Evolutionary conservation across 64 coral and sea anemone species (phyloP), one percentile per base, ranked within the genome.

Genomic region (Actinia tenebrosa): DNA sequence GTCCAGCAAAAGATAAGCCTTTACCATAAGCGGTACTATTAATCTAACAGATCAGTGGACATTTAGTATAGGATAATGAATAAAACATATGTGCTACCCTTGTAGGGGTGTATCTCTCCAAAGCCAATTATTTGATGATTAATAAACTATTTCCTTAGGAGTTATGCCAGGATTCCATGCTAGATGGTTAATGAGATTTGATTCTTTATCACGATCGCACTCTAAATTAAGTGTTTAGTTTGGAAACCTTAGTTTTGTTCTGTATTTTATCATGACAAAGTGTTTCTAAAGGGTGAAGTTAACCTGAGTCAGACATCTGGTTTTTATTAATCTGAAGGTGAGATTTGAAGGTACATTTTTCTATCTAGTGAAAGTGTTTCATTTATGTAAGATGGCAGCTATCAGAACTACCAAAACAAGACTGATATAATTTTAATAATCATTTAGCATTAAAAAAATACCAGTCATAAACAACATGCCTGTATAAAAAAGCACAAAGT

Each of bases 71-170:
- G 26, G 69, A 75, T 81, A 53, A 81, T 81, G 42, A 50, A 1
- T 1, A 20, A 50, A 47, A 45, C 43, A 81, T 5, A 53, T 81
- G 79, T 53, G 79, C 79, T 81, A 17, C 23, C 79, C 79, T 37
- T 45, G 79, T 81, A 53, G 45, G 44, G 79, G 44, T 50, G 20
- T 81, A 53, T 50, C 79, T 81, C 27, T 4, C 79, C 50, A 7
- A 20, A 81, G 22, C 44, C 22, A 45, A 81, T 81, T 81, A 81
- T 81, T 50, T 81, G 50, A 81, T 81, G 46, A 81, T 81, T 81
- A 50, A 75, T 43, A 75, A 75, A 30, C 69, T 75, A 75, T 75
- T 75, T 75, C 69, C 69, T 37, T 75, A 75, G 27, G 69, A 75
- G 69, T 75, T 75, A 75, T 75, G 69, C 69, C 23, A 75, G 69